phyloP scores from a whole-genome alignment of 2,888 invertebrate genomes.

The Frankliniella intonsa region DNA sequence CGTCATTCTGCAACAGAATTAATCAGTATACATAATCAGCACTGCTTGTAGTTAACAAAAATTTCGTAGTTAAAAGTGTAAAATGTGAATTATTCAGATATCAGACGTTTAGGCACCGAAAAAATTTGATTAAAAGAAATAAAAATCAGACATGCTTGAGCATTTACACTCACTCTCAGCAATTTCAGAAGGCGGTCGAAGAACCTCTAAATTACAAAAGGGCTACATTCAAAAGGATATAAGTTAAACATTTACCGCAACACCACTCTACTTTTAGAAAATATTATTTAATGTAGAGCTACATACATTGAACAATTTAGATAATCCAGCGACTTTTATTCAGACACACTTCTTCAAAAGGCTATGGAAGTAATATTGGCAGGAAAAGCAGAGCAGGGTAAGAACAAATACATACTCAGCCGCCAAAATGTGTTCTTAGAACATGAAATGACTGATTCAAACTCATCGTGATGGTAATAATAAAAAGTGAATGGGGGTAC shows the following conservation, averaged over 20 bases:
- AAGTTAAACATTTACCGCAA: neutral
- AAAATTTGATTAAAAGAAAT: neutral
- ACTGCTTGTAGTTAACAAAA: conserved; percentile 2
- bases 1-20: conserved; percentile 25
- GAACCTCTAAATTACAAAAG: conserved; percentile 10
- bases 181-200: neutral
- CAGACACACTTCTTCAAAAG: neutral
- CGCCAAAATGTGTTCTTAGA: too few species aligned
- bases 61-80: neutral
- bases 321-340: neutral
- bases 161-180: conserved; percentile 5
- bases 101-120: conserved; percentile 20
- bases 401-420: neutral
- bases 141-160: conserved; percentile 7
- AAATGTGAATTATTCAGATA: conserved; percentile 26
- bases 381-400: neutral
- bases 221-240: neutral
- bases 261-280: neutral
- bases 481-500: too few species aligned
- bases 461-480: too few species aligned
- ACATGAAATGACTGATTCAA: too few species aligned
- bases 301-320: neutral
- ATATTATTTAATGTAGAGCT: neutral
- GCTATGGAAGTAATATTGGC: neutral
- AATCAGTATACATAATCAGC: conserved; percentile 10